These are phyloP conservation scores for Haliaeetus leucogaster DNA, from an alignment of 2,113 vertebrate species.

Conservation along the genomic window DNA sequence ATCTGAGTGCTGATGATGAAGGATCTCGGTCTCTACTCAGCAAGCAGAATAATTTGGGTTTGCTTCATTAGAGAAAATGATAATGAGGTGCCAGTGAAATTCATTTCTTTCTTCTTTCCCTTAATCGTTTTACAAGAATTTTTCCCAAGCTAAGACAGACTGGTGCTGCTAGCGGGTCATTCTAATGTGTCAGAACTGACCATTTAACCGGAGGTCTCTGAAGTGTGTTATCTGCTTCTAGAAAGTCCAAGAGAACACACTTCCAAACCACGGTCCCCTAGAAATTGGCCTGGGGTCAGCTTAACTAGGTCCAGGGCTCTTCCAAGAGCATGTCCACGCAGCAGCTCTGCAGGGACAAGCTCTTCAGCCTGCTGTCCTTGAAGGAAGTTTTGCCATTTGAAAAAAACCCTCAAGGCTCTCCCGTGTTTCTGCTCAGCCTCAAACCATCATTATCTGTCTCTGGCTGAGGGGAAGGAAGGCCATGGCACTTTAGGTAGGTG, in stretches of 20 bases:
- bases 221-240: neutral
- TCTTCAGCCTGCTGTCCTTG: neutral
- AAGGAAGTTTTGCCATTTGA: neutral
- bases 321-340: rapidly evolving
- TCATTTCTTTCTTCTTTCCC: neutral
- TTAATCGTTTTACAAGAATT: neutral
- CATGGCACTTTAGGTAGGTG: neutral
- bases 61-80: neutral
- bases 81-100: neutral
- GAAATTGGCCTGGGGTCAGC: neutral
- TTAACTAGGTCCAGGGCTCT: neutral
- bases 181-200: neutral
- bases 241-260: neutral
- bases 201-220: neutral
- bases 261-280: neutral
- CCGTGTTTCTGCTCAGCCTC: neutral
- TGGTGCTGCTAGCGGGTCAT: neutral
- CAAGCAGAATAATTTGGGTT: neutral
- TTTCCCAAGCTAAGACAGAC: neutral
- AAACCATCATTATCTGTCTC: rapidly evolving
- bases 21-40: neutral
- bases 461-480: neutral
- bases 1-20: neutral
- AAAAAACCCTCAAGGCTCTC: neutral
- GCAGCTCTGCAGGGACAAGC: neutral